Conservation (phyloP, 1,140 invertebrate genomes). For the Drosophila lini region DNA sequence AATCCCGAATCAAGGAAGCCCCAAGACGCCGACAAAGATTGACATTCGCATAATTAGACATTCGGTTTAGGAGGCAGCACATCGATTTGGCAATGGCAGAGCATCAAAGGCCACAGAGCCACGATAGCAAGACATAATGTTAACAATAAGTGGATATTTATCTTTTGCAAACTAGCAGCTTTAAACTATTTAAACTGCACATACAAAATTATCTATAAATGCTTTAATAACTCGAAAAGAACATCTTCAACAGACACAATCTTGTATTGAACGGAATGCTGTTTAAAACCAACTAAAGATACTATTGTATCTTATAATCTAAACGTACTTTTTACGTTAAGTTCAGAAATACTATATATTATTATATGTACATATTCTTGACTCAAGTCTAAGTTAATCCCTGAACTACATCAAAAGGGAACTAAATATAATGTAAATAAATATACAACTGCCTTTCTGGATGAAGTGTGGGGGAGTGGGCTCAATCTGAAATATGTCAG, state of each 20-base stretch:
- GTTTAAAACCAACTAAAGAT: too few relatives aligned
- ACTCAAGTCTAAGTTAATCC: background rate
- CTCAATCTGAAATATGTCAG: conserved; percentile 69
- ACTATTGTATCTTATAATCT: background rate
- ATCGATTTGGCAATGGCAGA: conserved; percentile 43
- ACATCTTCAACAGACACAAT: too few relatives aligned
- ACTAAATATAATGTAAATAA: background rate
- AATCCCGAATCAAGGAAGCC: conserved; percentile 5
- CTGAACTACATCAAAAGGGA: too few relatives aligned
- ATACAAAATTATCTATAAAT: too few relatives aligned
- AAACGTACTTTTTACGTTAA: too few relatives aligned
- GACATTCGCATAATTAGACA: conserved; percentile 58
- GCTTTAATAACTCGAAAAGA: too few relatives aligned
- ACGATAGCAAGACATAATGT: conserved; percentile 29
- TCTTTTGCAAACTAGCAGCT: background rate
- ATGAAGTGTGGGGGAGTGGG: conserved; percentile 1
- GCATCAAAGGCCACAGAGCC: conserved; percentile 25
- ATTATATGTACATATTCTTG: too few relatives aligned
- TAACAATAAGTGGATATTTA: conserved; percentile 22
- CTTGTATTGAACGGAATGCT: too few relatives aligned
- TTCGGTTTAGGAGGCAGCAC: conserved; percentile 6
- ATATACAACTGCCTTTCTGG: background rate
- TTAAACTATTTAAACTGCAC: too few relatives aligned
- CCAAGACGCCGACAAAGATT: conserved; percentile 51
- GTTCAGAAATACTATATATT: too few relatives aligned